Evolutionary conservation across 2,888 invertebrate species (phyloP).

Genomic region (Caenorhabditis sinica): DNA sequence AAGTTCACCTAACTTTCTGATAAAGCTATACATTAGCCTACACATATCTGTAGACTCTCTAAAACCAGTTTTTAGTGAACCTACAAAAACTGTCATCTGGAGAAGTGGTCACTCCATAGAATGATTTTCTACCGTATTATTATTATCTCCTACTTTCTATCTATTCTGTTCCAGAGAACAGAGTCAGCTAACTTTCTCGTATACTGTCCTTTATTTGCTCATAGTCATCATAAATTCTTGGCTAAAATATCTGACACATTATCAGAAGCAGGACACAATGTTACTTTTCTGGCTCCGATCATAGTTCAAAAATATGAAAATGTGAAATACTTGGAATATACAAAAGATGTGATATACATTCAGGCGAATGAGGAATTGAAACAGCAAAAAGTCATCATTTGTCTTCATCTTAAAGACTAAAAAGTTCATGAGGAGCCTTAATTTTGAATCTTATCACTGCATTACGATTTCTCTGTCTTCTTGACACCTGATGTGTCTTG

Average conservation of each 20-base stretch:
- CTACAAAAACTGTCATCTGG: neutral
- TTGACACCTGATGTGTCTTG: no score
- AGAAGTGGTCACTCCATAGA: neutral
- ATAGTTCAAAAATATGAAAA: conserved; percentile 37
- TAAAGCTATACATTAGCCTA: conserved; percentile 22
- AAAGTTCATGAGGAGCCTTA: no score
- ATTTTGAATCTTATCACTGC: no score
- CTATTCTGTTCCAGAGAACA: neutral
- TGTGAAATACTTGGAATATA: conserved; percentile 38
- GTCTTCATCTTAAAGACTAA: no score
- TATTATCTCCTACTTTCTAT: no score
- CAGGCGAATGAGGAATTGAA: conserved; percentile 41
- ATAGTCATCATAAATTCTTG: conserved; percentile 53
- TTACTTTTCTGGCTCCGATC: conserved; percentile 46
- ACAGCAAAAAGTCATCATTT: no score
- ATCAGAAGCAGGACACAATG: conserved; percentile 51
- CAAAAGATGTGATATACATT: conserved; percentile 32
- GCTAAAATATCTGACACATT: conserved; percentile 49
- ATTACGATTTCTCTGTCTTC: no score
- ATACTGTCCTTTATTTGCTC: conserved; percentile 39
- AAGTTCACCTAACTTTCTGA: neutral
- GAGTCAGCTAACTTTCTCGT: conserved; percentile 9
- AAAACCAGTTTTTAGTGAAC: conserved; percentile 9
- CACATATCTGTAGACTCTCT: neutral
- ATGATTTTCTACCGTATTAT: neutral